Evolutionary conservation across 1,140 invertebrate species (phyloP), one percentile per base, ranked within the genome.

Genomic region (Intoshia linei): DNA sequence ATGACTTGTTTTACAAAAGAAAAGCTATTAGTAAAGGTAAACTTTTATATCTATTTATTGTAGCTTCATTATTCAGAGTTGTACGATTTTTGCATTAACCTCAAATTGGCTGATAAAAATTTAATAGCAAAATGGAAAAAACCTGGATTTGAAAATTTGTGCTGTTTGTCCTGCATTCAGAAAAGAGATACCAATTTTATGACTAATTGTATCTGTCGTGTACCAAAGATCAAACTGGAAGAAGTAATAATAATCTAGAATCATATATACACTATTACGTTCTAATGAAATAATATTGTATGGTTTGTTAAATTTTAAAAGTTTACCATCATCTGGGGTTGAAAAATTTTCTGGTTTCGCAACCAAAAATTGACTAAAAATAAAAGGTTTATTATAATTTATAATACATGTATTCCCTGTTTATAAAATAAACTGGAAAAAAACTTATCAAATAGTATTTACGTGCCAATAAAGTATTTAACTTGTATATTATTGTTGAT

Each of bases 71-170:
- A 61, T 66, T 37, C 52, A 70, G 84, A 95, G 56, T 54, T 98
- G 1, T 95, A 95, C 51, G 79, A 95, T 36, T 95, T 81, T 50
- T 95, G 84, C 46, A 48, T 95, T 1, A 76, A 79, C 46, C 79
- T 93, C 55, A 83, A 83, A 50, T 83, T 95, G 42, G 87, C 87
- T 0, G 87, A 98, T 53, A 71, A 70, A 41, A 90, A 92, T 52
- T 59, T 98, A 2, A 95, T 98, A 47, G 90, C 90, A 0, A 98
- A 98, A 54, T 98, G 90, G 90, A 95, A 95, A 54, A 99, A 99
- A 57, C 74, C 79, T 44, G 90, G 90, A 0, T 99, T 93, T 62
- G 90, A 99, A 59, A 98, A 93, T 54, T 59, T 99, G 4, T 98
- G 90, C 50, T 98, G 90, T 55, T 59, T 98, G n/a, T 64, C 84